Percentiles rank a stretch among this genome's conserved stretches.
phyloP scores from a whole-genome alignment of 2,888 invertebrate species.

The Sceliomorpha sp. region DNA sequence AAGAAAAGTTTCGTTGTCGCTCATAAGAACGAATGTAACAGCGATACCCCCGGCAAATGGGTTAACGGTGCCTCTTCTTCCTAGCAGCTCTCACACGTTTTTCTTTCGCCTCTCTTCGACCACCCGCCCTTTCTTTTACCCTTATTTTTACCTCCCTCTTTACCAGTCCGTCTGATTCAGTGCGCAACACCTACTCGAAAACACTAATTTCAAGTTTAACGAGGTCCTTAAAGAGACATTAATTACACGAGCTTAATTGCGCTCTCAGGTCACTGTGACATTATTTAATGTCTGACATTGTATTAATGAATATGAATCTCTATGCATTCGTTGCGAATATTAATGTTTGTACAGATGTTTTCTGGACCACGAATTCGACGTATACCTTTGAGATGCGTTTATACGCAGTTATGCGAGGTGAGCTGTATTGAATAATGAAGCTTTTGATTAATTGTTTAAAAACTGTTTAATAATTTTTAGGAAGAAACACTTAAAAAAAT shows the following conservation, averaged over 20 bases:
- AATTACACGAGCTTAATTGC: conserved; percentile 52
- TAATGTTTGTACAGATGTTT: no score
- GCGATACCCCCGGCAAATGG: conserved; percentile 9
- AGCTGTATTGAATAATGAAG: no score
- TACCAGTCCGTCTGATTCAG: conserved; percentile 3
- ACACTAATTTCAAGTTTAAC: conserved; percentile 66
- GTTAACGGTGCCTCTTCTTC: conserved; percentile 6
- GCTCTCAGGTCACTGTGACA: conserved; percentile 4
- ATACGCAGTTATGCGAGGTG: no score
- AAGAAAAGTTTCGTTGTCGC: not conserved
- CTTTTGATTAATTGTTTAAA: no score
- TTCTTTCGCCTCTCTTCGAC: conserved; percentile 1
- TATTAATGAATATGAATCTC: not conserved
- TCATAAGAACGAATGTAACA: conserved; percentile 6
- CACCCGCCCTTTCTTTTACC: conserved; percentile 15
- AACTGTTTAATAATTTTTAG: no score
- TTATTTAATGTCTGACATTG: not conserved
- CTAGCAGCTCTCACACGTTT: conserved; percentile 11
- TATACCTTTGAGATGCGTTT: no score
- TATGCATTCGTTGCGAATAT: no score
- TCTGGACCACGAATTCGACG: no score
- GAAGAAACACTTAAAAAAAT: no score
- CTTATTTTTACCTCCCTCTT: not conserved
- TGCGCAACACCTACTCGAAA: conserved; percentile 18
- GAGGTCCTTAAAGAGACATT: conserved; percentile 58